Evolutionary conservation across 2,888 invertebrate genomes (phyloP), one percentile per base, ranked within the genome.

Genomic region (Taenaris catops): DNA sequence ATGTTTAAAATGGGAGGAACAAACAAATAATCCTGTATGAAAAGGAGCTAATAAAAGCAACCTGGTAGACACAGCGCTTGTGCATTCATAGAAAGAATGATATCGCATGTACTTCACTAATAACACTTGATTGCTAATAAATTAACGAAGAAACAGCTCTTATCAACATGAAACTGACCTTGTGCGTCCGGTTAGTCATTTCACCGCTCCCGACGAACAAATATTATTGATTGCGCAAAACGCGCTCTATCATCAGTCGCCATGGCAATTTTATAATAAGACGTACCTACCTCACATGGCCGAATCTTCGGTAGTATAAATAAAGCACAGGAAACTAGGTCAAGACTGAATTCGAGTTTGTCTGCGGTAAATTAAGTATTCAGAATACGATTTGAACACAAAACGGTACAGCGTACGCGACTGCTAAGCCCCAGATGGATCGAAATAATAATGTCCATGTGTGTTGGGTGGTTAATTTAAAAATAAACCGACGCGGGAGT

Each of bases 401-500:
- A 17, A 25, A 26, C 23, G 14, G 10, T 10, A 10, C 26, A 14
- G 7, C 2, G 10, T 24, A 37, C 34, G 28, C 59, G 55, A 64
- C 69, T 64, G 66, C 53, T 63, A 58, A 55, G 52, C 55, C 59
- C 60, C 70, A 70, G 59, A 71, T 73, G 75, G 62, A 61, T 63
- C 58, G 55, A 48, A 74, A 78, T 72, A 75, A 78, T 71, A 76
- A 66, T 64, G 67, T 58, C 74, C 79, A 70, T 72, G 74, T 70
- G 66, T 46, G 57, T 45, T 49, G 58, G 58, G 55, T 49, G 62
- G 57, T 55, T 44, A 46, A 55, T 60, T 62, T 68, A 65, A 75
- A 83, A 83, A 83, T 83, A 84, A 70, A 72, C 70, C 75, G 38
- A 63, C 62, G 78, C 73, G 79, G 84, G 84, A 65, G 69, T 67